Base-by-base conservation (phyloP, 1,140 invertebrate genomes). In the Aphaenogaster floridana region DNA sequence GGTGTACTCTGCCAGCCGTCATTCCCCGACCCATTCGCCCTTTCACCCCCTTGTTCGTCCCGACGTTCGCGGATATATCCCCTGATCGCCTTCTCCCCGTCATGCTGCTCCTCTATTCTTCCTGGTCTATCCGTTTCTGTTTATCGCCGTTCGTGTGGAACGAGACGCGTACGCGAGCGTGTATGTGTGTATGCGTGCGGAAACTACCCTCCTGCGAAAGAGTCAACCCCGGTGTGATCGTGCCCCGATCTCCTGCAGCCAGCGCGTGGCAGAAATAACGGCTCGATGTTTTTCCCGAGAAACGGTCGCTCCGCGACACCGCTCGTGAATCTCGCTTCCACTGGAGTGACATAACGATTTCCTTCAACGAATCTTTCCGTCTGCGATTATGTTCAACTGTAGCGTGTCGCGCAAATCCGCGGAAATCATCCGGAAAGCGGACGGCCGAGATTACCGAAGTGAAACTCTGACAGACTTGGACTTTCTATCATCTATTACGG, bases 1-100 rank as follows among this genome's bases (percentile, higher is more conserved):
- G 92, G 89, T 93, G 87, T 93, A 91, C 90, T 92, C 91, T 90
- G 88, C 85, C 61, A 88, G 76, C 80, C 87, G 54, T 80, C 83
- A 52, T 71, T 34, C 69, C 78, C 34, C 64, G 15, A 68, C 63
- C 77, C 15, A 52, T 21, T 68, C 52, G 39, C 54, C 42, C 80
- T 76, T 61, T 84, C 54, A 21, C n/a, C 45, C 80, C 11, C 42
- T 84, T 63, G 34, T 61, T 81, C 78, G 39, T 28, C n/a, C 61
- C 59, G 2, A 28, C 61, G 34, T 79, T 45, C 52, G 34, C 76
- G 17, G 21, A 68, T 79, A 68, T 52, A 28, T 1, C 13, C 50
- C 28, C 5, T 13, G 52, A 63, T 64, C 69, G 48, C 80, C 54
- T 48, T 52, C 42, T 28, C 9, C 64, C 28, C 54, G 11, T 76